Base-by-base conservation (phyloP, 2,797 vertebrate genomes). In the Menidia menidia region DNA sequence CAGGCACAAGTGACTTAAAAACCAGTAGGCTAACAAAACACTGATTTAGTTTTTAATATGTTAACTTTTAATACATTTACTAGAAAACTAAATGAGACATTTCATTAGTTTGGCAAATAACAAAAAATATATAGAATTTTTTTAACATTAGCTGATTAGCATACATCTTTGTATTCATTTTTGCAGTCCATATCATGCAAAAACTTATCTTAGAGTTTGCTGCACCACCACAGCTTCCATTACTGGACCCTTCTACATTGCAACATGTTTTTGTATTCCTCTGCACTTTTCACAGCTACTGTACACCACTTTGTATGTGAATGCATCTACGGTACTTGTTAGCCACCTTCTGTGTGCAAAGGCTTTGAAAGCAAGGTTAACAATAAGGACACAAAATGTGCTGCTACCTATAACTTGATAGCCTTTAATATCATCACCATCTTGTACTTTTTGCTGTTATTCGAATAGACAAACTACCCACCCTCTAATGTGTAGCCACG, bases 321-420 rank as follows among this genome's bases (percentile, higher is more conserved):
- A 69, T 19, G 54, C 68, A 45, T 50, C 55, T 56, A 56, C n/a
- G n/a, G n/a, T n/a, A n/a, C 71, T 71, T 73, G 83, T 85, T 76
- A 76, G 54, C 53, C 59, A 45, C 47, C 56, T 66, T 68, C 74
- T 55, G 60, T 60, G 43, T 41, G 68, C 5, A 80, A 83, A 75
- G 11, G 58, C 64, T 60, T 51, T 51, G 61, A 66, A 60, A 61
- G 81, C 75, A 86, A 90, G 82, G 83, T 88, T 78, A 89, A 65
- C 53, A 73, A 52, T 71, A 86, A 82, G 78, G 45, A 25, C 25
- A 25, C 86, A 78, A 42, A 60, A 65, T 64, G 52, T 81, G 80
- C 30, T 44, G 64, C 70, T 66, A 69, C 60, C 56, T 77, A 71
- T 53, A 80, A 82, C 75, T 77, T 48, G 6, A 76, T 64, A 43